Percentiles rank a stretch among this genome's conserved stretches.
Evolutionary conservation across 2,888 invertebrate species (phyloP).

Genomic region (Blastobasis lacticolella): DNA sequence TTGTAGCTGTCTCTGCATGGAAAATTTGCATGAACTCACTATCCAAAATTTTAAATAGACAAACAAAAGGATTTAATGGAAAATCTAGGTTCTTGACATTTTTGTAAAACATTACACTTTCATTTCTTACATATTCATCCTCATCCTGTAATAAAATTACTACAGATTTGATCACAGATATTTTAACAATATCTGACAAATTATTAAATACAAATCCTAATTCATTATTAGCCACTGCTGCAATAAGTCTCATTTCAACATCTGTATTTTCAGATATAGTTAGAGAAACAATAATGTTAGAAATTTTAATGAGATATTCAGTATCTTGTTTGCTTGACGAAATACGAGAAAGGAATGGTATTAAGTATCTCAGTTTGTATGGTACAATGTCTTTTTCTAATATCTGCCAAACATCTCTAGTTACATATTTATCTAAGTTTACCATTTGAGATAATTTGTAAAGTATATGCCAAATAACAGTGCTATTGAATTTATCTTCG

Average conservation of each 20-base stretch:
- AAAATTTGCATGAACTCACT: constrained; percentile 28
- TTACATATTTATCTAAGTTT: constrained; percentile 18
- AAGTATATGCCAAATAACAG: constrained; percentile 42
- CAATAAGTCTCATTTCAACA: constrained; percentile 51
- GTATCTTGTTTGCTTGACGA: constrained; percentile 15
- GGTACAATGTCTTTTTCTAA: constrained; percentile 13
- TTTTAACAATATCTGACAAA: constrained; percentile 36
- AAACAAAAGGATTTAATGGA: constrained; percentile 42
- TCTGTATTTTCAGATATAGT: constrained; percentile 45
- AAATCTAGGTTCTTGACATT: constrained; percentile 22
- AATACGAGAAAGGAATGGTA: constrained; percentile 44
- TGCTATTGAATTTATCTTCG: constrained; percentile 27
- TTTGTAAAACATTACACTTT: constrained; percentile 43
- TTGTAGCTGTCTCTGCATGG: no score
- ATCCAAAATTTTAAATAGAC: constrained; percentile 38
- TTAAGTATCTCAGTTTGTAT: constrained; percentile 42
- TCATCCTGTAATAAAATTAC: constrained; percentile 72
- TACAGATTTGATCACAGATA: constrained; percentile 45
- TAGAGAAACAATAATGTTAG: constrained; percentile 32
- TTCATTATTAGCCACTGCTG: constrained; percentile 54
- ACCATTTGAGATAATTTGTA: constrained; percentile 38
- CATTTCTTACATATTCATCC: constrained; percentile 60
- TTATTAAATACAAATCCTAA: constrained; percentile 30
- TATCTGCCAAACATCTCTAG: constrained; percentile 20
- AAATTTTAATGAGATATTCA: constrained; percentile 23